Percentiles rank a stretch among this genome's conserved stretches.
phyloP scores from a whole-genome alignment of 2,888 invertebrate species.

The Tetragonisca angustula region DNA sequence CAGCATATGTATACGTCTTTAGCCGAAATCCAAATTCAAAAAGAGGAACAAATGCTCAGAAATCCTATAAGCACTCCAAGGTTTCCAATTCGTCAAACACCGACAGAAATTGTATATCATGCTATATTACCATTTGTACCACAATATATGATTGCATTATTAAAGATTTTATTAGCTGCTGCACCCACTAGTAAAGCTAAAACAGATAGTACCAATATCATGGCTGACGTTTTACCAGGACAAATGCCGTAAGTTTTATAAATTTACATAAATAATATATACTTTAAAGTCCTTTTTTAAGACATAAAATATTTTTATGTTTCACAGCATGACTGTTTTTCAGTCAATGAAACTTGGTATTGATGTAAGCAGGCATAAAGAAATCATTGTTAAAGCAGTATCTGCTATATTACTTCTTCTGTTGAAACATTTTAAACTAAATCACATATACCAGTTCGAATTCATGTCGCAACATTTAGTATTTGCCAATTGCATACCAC shows the following conservation, averaged over 20 bases:
- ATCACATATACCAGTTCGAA: conserved; percentile 99
- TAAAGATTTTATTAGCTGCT: conserved; percentile 98
- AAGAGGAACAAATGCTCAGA: conserved; percentile 95
- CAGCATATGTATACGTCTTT: conserved; percentile 97
- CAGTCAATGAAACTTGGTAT: conserved; percentile 98
- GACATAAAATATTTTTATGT: not conserved
- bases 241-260: conserved; percentile 93
- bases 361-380: conserved; percentile 99
- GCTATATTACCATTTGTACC: conserved; percentile 98
- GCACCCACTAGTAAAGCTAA: conserved; percentile 99
- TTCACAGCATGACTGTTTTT: conserved; percentile 91
- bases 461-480: conserved; percentile 99
- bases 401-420: conserved; percentile 95
- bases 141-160: conserved; percentile 98
- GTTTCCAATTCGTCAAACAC: conserved; percentile 91
- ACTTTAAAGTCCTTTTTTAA: not conserved
- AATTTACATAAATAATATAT: not conserved
- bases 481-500: conserved; percentile 99
- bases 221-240: conserved; percentile 98
- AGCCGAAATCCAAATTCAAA: conserved; percentile 95
- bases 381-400: conserved; percentile 98
- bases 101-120: conserved; percentile 95
- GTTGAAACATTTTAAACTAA: conserved; percentile 98
- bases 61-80: conserved; percentile 95
- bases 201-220: conserved; percentile 98